Percentiles rank a stretch among this genome's conserved stretches.
Evolutionary conservation across 1,140 invertebrate genomes (phyloP).

Genomic region (Pristionchus pacificus): DNA sequence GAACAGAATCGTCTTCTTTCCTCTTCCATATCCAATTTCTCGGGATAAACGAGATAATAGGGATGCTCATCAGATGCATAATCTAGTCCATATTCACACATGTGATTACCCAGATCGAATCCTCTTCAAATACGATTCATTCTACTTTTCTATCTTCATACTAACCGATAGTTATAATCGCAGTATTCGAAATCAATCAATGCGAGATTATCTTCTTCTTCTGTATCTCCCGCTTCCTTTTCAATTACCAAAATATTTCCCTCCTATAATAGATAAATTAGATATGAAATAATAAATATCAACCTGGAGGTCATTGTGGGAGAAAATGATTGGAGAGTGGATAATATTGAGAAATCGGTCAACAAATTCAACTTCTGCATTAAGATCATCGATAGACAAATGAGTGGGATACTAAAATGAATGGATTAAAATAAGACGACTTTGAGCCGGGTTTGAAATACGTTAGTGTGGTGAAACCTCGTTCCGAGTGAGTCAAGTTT

Average conservation of each 20-base stretch:
- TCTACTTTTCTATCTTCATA: background rate
- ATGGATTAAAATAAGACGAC: no score
- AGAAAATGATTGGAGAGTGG: constrained; percentile 77
- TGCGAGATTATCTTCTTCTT: constrained; percentile 28
- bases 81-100: constrained; percentile 45
- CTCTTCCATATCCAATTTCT: constrained; percentile 37
- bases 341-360: constrained; percentile 30
- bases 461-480: no score
- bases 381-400: constrained; percentile 31
- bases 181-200: constrained; percentile 52
- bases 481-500: no score
- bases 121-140: constrained; percentile 36
- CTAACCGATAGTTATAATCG: constrained; percentile 47
- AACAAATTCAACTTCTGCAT: constrained; percentile 34
- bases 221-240: constrained; percentile 9
- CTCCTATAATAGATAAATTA: constrained; percentile 67
- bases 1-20: constrained; percentile 39
- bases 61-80: constrained; percentile 39
- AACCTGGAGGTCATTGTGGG: constrained; percentile 79
- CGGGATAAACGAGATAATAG: constrained; percentile 39
- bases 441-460: no score
- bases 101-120: constrained; percentile 50
- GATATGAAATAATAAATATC: background rate
- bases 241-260: constrained; percentile 58
- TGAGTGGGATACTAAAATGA: constrained; percentile 28